Percentiles rank a stretch among this genome's conserved stretches.
These are phyloP conservation scores for Seladonia tumulorum DNA, from an alignment of 2,888 invertebrate genomes.

Conservation along the genomic window DNA sequence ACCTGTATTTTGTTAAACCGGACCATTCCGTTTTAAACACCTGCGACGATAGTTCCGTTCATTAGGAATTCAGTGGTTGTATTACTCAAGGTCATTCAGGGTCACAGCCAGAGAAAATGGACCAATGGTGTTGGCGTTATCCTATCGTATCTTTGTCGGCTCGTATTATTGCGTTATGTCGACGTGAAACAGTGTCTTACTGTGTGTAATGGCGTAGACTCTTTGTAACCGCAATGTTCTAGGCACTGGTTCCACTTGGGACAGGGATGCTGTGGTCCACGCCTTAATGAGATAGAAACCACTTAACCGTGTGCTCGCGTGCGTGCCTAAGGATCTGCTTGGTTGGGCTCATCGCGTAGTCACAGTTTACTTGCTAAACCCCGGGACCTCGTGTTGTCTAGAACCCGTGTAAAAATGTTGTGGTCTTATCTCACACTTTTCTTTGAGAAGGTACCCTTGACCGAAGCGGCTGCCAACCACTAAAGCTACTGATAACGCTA, in stretches of 20 bases:
- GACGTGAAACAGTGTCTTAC: constrained; percentile 49
- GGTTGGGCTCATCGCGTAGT: constrained; percentile 52
- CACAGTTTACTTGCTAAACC: constrained; percentile 75
- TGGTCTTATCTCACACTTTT: constrained; percentile 12
- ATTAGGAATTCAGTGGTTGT: too few relatives aligned
- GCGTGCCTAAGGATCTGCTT: constrained; percentile 77
- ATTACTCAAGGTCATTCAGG: too few relatives aligned
- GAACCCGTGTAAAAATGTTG: constrained; percentile 30
- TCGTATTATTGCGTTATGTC: constrained; percentile 70
- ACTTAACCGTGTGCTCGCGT: constrained; percentile 79
- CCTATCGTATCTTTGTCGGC: constrained; percentile 43
- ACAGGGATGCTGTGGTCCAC: constrained; percentile 57
- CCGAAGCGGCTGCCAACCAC: background rate
- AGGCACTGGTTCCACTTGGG: constrained; percentile 63
- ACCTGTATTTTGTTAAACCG: too few relatives aligned
- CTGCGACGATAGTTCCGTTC: too few relatives aligned
- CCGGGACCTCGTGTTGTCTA: background rate
- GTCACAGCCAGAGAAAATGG: too few relatives aligned
- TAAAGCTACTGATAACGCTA: background rate
- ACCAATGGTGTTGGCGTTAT: constrained; percentile 20
- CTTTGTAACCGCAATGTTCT: constrained; percentile 46
- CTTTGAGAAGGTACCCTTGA: background rate
- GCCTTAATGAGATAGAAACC: constrained; percentile 79
- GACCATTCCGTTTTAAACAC: too few relatives aligned
- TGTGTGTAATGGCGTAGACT: constrained; percentile 4